phyloP scores from a whole-genome alignment of 2,888 invertebrate genomes.

The Platypus cylindrus region DNA sequence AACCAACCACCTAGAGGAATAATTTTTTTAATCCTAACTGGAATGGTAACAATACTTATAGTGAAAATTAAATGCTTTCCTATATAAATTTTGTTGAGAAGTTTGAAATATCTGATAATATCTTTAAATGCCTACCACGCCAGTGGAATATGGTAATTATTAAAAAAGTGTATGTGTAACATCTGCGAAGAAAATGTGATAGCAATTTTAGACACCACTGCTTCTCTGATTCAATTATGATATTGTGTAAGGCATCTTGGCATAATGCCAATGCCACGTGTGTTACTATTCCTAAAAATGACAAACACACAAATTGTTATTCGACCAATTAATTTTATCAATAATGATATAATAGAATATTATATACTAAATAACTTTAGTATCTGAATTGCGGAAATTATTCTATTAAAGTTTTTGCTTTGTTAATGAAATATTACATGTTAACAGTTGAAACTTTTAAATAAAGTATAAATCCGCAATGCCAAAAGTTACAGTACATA shows the following conservation, averaged over 20 bases:
- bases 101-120: too few relatives aligned
- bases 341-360: too few relatives aligned
- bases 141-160: constrained; percentile 12
- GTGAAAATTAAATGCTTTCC: neutral
- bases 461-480: too few relatives aligned
- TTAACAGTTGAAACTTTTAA: too few relatives aligned
- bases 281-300: constrained; percentile 9
- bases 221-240: constrained; percentile 12
- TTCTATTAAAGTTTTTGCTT: too few relatives aligned
- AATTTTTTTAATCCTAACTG: neutral
- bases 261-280: constrained; percentile 11
- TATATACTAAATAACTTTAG: too few relatives aligned
- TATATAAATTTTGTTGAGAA: neutral
- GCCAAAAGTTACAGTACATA: too few relatives aligned
- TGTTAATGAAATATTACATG: too few relatives aligned
- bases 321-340: too few relatives aligned
- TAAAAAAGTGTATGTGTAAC: constrained; percentile 14
- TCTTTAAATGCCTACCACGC: constrained; percentile 12
- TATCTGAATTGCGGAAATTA: too few relatives aligned
- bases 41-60: neutral
- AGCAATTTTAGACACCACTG: constrained; percentile 12
- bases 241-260: constrained; percentile 10
- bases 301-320: too few relatives aligned
- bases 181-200: constrained; percentile 11
- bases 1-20: constrained; percentile 15